Percentiles rank a stretch among this genome's conserved stretches.
phyloP scores from a whole-genome alignment of 2,888 invertebrate species.

The Griposia aprilina region DNA sequence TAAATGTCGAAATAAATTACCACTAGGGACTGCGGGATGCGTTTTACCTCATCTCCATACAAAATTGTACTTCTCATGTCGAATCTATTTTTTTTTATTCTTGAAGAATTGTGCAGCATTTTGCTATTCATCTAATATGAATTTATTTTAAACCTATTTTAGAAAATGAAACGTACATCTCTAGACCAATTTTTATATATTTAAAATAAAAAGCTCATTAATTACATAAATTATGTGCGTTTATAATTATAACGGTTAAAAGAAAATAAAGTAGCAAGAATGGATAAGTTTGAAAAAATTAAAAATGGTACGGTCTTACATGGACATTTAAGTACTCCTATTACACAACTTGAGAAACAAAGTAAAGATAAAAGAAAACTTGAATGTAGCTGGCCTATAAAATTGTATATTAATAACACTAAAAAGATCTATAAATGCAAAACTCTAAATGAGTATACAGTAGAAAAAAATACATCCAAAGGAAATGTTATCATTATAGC shows the following conservation, averaged over 20 bases:
- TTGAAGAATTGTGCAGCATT: background rate
- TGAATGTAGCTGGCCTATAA: slow-evolving; percentile 78
- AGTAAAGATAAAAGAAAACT: slow-evolving; percentile 71
- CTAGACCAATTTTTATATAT: slow-evolving; percentile 88
- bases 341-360: slow-evolving; percentile 70
- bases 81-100: too few relatives aligned
- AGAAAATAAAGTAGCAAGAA: slow-evolving; percentile 72
- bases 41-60: background rate
- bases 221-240: slow-evolving; percentile 89
- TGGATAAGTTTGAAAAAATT: slow-evolving; percentile 77
- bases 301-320: slow-evolving; percentile 81
- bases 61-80: background rate
- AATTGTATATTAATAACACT: slow-evolving; percentile 85
- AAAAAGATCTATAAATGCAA: slow-evolving; percentile 90
- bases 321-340: slow-evolving; percentile 87
- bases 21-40: background rate
- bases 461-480: slow-evolving; percentile 90
- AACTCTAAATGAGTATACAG: slow-evolving; percentile 88
- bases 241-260: slow-evolving; percentile 81
- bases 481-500: slow-evolving; percentile 83
- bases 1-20: background rate
- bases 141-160: background rate
- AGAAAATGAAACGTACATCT: slow-evolving; percentile 67
- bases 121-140: background rate
- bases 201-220: slow-evolving; percentile 88